phyloP scores from a whole-genome alignment of 2,888 invertebrate species.

The Lepidonotus clava region DNA sequence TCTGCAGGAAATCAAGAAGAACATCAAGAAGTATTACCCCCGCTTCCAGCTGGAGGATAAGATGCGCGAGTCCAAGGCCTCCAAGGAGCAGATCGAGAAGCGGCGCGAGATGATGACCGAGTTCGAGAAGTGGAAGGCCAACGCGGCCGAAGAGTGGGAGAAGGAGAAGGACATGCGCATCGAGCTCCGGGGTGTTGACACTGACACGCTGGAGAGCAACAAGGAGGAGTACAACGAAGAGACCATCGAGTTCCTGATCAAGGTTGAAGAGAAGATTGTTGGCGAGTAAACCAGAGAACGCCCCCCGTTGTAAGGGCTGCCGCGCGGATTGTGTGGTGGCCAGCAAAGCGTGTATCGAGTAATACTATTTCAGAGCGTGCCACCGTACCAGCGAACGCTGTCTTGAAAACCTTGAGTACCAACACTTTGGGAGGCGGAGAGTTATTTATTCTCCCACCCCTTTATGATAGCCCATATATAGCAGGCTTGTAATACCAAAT shows the following conservation, averaged over 20 bases:
- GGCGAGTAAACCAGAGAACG: constrained; percentile 66
- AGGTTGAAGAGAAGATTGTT: constrained; percentile 88
- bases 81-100: constrained; percentile 96
- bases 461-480: too few species aligned
- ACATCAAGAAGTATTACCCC: constrained; percentile 97
- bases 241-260: constrained; percentile 97
- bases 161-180: constrained; percentile 89
- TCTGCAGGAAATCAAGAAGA: constrained; percentile 95
- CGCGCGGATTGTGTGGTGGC: neutral
- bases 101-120: constrained; percentile 92
- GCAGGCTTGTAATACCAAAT: too few species aligned
- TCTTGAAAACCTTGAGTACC: constrained; percentile 13
- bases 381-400: neutral
- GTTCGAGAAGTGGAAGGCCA: constrained; percentile 90
- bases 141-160: constrained; percentile 87
- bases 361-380: neutral
- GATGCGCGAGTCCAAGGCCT: constrained; percentile 93
- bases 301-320: neutral
- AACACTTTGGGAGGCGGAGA: neutral
- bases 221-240: constrained; percentile 93
- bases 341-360: neutral
- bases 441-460: too few species aligned
- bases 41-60: constrained; percentile 98
- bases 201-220: constrained; percentile 94
- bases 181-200: constrained; percentile 93